These are phyloP conservation scores for Drosophila niveifrons DNA, from an alignment of 2,888 invertebrate species.

Conservation along the genomic window DNA sequence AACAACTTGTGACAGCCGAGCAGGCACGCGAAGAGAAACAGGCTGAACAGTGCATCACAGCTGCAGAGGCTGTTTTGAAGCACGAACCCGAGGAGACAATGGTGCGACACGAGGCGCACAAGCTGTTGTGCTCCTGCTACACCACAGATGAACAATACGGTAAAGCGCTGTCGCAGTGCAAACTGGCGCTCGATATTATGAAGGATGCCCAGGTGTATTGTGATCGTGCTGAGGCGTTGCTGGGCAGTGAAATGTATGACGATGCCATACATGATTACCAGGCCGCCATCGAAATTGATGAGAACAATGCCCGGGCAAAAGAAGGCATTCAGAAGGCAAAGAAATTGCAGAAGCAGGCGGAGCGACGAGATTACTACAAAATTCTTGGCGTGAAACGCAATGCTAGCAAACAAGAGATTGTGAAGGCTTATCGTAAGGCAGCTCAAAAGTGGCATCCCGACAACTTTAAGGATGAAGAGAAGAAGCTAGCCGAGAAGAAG, in stretches of 20 bases:
- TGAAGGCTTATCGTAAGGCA: slow-evolving; percentile 97
- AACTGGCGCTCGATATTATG: slow-evolving; percentile 91
- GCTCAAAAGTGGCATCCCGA: slow-evolving; percentile 99
- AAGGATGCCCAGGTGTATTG: slow-evolving; percentile 92
- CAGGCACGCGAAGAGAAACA: slow-evolving; percentile 88
- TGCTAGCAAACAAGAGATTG: slow-evolving; percentile 96
- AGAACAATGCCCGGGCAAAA: slow-evolving; percentile 91
- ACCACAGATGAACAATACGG: slow-evolving; percentile 89
- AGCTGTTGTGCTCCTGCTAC: slow-evolving; percentile 93
- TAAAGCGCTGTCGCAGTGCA: slow-evolving; percentile 92
- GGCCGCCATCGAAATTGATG: slow-evolving; percentile 93
- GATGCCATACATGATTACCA: slow-evolving; percentile 96
- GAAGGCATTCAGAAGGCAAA: slow-evolving; percentile 96
- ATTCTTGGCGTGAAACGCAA: slow-evolving; percentile 92
- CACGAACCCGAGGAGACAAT: slow-evolving; percentile 90
- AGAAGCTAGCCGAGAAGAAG: slow-evolving; percentile 97
- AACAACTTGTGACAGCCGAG: slow-evolving; percentile 90
- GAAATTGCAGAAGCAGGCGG: slow-evolving; percentile 95
- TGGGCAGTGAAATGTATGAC: slow-evolving; percentile 95
- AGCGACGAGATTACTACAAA: slow-evolving; percentile 98
- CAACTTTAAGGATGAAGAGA: slow-evolving; percentile 94
- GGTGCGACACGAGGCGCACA: slow-evolving; percentile 91
- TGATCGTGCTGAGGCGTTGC: slow-evolving; percentile 96
- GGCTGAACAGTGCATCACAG: slow-evolving; percentile 89
- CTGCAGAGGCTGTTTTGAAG: slow-evolving; percentile 89